Conservation (phyloP, 2,113 vertebrate genomes). For the Gila orcuttii region DNA sequence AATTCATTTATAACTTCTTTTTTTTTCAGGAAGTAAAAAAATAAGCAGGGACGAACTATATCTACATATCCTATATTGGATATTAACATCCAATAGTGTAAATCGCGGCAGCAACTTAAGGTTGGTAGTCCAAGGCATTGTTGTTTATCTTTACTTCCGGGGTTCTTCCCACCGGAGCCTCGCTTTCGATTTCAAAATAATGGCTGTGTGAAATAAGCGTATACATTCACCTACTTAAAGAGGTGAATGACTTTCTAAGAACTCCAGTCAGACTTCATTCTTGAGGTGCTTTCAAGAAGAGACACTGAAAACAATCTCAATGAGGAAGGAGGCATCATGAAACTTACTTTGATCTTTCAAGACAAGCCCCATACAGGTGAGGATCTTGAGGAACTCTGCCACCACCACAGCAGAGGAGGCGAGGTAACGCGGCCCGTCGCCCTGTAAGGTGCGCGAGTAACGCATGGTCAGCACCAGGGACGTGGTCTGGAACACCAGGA, state of each 20-base stretch:
- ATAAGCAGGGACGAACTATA: too few species aligned
- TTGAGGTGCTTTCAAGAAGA: neutral
- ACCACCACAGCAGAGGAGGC: constrained; percentile 96
- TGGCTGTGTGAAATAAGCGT: too few species aligned
- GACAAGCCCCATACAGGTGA: constrained; percentile 88
- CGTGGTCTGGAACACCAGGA: constrained; percentile 98
- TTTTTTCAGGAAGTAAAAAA: too few species aligned
- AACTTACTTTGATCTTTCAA: constrained; percentile 93
- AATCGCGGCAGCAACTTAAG: too few species aligned
- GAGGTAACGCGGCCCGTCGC: constrained; percentile 93
- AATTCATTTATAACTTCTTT: too few species aligned
- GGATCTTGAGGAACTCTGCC: constrained; percentile 94
- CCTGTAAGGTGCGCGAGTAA: constrained; percentile 93
- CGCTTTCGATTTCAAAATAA: too few species aligned
- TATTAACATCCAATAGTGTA: too few species aligned
- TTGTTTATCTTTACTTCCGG: too few species aligned
- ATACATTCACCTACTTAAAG: neutral
- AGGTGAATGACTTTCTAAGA: neutral
- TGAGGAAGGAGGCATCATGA: neutral
- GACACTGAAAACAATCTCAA: neutral
- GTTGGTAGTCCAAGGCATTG: too few species aligned
- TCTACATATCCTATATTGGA: too few species aligned
- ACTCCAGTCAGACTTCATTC: neutral
- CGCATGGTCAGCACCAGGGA: constrained; percentile 97
- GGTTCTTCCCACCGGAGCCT: too few species aligned